Evolutionary conservation across 2,797 vertebrate genomes (phyloP).

Genomic region (Chromobotia macracanthus): DNA sequence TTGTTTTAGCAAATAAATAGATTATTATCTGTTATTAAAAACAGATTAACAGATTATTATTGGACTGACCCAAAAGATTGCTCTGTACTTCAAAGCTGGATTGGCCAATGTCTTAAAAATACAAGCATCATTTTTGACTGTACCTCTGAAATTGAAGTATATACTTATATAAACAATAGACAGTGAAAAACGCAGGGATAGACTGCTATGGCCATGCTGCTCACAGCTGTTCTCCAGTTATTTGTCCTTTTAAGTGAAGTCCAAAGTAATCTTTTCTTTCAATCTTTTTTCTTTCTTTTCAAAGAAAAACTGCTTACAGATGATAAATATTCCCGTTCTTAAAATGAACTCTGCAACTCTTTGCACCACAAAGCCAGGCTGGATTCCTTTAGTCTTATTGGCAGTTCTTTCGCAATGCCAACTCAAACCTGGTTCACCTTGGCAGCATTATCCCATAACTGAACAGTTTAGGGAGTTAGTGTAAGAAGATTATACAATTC

Average conservation of each 20-base stretch:
- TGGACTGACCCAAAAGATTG: constrained; percentile 28
- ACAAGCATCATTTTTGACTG: not conserved
- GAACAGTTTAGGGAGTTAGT: not conserved
- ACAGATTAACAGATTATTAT: constrained; percentile 23
- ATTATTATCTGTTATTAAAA: too few species aligned
- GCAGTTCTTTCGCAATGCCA: not conserved
- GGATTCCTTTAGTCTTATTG: not conserved
- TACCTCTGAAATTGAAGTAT: not conserved
- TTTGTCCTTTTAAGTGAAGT: not conserved
- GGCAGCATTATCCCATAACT: not conserved
- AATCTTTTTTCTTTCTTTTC: too few species aligned
- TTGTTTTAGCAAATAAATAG: too few species aligned
- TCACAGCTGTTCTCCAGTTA: constrained; percentile 1
- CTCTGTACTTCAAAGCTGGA: constrained; percentile 40
- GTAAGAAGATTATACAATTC: not conserved
- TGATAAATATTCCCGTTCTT: constrained; percentile 5
- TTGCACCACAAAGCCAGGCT: too few species aligned
- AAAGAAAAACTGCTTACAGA: constrained; percentile 13
- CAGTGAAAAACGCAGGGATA: not conserved
- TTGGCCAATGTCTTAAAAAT: constrained; percentile 20
- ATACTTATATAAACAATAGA: not conserved
- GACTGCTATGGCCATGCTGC: not conserved
- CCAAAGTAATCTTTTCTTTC: not conserved
- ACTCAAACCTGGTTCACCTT: not conserved
- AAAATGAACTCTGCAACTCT: not conserved